phyloP scores from a whole-genome alignment of 2,797 vertebrate species.

The Chrysocyon brachyurus region DNA sequence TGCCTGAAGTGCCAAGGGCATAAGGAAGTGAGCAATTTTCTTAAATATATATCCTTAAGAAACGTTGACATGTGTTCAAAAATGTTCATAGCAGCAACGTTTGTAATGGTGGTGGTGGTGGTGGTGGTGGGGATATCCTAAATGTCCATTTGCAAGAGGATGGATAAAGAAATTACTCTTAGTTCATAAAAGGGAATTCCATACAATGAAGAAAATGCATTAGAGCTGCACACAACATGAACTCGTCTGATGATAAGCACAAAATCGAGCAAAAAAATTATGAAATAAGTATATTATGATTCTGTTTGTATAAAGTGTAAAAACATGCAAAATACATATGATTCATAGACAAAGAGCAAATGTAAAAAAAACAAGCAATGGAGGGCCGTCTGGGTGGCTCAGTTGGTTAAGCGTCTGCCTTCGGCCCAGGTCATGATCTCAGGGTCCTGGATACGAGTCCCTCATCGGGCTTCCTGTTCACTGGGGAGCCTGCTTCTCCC shows the following conservation, averaged over 20 bases:
- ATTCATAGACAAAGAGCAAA: not conserved
- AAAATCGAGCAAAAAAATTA: not conserved
- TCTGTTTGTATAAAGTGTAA: conserved; percentile 3
- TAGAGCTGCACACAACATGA: not conserved
- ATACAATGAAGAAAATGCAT: not conserved
- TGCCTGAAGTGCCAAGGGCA: not conserved
- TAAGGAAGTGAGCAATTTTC: not conserved
- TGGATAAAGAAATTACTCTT: not conserved
- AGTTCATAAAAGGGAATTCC: conserved; percentile 11
- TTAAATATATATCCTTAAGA: not conserved
- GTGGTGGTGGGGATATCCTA: not conserved
- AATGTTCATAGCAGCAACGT: not conserved
- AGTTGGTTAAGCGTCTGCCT: not conserved
- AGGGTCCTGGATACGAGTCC: no score
- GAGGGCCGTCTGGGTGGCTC: not conserved
- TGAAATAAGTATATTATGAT: not conserved
- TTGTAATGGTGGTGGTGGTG: not conserved
- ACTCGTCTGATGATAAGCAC: not conserved
- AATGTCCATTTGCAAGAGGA: not conserved
- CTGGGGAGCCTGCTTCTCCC: not conserved
- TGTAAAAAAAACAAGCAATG: not conserved
- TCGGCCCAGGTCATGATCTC: not conserved
- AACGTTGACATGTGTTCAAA: not conserved
- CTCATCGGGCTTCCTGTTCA: no score
- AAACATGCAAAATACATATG: not conserved